A percentile compares a stretch with the other conserved stretches of the same genome.
These are phyloP conservation scores for Halcyon badia DNA, from an alignment of 2,797 vertebrate species.

Conservation along the genomic window DNA sequence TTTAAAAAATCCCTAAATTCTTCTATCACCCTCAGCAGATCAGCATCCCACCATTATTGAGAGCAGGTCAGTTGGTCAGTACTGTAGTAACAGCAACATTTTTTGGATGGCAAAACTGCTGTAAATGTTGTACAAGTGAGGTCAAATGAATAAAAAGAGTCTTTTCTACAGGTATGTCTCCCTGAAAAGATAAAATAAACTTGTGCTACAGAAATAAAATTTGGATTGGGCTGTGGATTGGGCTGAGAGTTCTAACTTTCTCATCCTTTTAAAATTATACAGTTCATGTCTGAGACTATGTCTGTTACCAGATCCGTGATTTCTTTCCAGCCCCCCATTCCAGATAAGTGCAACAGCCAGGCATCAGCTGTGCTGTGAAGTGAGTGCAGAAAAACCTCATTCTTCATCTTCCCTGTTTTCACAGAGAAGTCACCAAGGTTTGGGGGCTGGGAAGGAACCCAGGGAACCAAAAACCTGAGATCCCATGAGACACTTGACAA, in stretches of 20 bases:
- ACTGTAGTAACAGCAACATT: background rate
- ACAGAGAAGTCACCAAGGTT: background rate
- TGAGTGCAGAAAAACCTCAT: background rate
- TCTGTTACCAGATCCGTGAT: background rate
- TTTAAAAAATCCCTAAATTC: background rate
- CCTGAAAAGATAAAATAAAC: background rate
- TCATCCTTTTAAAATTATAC: background rate
- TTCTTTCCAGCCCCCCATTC: background rate
- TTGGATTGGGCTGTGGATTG: background rate
- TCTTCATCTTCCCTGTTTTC: background rate
- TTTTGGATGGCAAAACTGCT: background rate
- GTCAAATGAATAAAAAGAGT: background rate
- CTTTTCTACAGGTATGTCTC: background rate
- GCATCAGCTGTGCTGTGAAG: background rate
- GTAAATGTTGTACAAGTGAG: background rate
- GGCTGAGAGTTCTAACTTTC: background rate
- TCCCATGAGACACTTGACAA: background rate
- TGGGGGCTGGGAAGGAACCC: background rate
- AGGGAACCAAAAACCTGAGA: background rate
- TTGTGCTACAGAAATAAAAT: background rate
- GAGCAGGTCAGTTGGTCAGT: background rate
- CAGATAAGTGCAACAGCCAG: background rate
- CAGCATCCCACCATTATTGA: background rate
- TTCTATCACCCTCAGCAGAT: background rate
- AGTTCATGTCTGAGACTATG: background rate